Percentiles rank a stretch among this genome's conserved stretches.
Conservation (phyloP, 2,888 invertebrate species). For the Pilophorus perplexus region DNA sequence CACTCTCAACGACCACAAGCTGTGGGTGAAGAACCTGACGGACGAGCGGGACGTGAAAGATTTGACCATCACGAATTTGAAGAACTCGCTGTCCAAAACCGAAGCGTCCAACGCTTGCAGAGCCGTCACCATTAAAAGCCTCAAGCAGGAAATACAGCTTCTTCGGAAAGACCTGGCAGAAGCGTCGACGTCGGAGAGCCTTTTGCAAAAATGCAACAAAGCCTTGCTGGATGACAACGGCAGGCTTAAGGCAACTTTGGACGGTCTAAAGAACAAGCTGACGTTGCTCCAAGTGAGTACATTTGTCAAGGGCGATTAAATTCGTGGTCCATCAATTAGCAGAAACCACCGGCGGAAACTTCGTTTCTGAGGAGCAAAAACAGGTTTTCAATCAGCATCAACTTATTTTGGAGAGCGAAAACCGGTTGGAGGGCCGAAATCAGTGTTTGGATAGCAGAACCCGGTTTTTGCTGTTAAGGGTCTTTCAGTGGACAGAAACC, state of each 20-base stretch:
- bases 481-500: no score
- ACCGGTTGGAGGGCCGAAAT: no score
- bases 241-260: conserved; percentile 1
- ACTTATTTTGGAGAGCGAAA: no score
- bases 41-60: not conserved
- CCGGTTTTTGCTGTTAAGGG: no score
- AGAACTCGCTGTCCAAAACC: not conserved
- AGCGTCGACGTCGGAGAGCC: not conserved
- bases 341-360: no score
- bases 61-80: not conserved
- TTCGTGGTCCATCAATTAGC: no score
- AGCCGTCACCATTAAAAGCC: conserved; percentile 17
- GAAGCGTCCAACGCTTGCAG: conserved; percentile 8
- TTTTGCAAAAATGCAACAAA: conserved; percentile 15
- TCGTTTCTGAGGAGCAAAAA: no score
- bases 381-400: no score
- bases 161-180: conserved; percentile 12
- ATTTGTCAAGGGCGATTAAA: no score
- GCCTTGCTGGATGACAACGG: conserved; percentile 5
- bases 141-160: conserved; percentile 7
- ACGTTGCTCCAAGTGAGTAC: not conserved
- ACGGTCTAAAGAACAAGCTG: conserved; percentile 1
- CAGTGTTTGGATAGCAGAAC: no score
- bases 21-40: not conserved
- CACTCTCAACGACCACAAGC: not conserved